A percentile compares a stretch with the other conserved stretches of the same genome.
phyloP scores from a whole-genome alignment of 2,113 vertebrate genomes.

The Calonectris borealis region DNA sequence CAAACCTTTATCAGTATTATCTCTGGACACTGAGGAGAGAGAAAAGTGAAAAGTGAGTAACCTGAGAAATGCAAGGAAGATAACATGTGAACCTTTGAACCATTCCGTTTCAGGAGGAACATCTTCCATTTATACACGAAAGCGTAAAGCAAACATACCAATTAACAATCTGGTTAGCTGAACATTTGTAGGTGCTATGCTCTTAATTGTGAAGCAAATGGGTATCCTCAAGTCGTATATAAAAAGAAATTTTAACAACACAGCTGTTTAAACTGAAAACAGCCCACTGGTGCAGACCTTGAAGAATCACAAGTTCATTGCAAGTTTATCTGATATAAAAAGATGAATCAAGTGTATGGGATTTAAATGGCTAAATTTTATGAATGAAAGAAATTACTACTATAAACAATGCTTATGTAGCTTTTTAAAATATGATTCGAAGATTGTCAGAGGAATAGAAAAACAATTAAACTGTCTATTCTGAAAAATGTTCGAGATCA shows the following conservation, averaged over 20 bases:
- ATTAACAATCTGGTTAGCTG: constrained; percentile 58
- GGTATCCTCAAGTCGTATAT: constrained; percentile 5
- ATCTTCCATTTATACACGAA: constrained; percentile 21
- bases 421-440: background rate
- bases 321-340: constrained; percentile 10
- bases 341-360: background rate
- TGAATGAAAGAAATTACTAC: background rate
- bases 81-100: background rate
- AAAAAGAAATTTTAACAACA: constrained; percentile 27
- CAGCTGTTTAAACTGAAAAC: constrained; percentile 31
- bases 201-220: constrained; percentile 35
- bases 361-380: background rate
- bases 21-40: background rate
- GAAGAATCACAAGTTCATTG: background rate
- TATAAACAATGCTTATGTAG: background rate
- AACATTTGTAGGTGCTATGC: constrained; percentile 27
- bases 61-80: background rate
- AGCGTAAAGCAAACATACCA: background rate
- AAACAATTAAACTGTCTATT: background rate
- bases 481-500: background rate
- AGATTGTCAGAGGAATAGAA: background rate
- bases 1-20: background rate
- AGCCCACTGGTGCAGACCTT: background rate
- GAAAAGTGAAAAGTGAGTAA: background rate
- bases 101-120: background rate